Evolutionary conservation across 2,113 vertebrate genomes (phyloP), one percentile per base, ranked within the genome.

Genomic region (Smithornis capensis): DNA sequence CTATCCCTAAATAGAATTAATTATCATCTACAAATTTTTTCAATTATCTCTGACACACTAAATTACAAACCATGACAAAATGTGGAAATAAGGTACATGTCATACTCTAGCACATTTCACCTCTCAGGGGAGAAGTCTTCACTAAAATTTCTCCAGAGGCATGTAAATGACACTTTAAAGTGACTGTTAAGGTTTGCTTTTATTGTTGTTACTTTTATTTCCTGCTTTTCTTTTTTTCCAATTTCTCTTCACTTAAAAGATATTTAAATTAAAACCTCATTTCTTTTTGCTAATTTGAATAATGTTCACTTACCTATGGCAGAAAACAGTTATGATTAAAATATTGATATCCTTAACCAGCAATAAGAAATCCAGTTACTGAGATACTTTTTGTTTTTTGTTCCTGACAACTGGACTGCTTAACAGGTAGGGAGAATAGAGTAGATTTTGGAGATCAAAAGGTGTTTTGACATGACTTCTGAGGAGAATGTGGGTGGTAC

Each of bases 201-300:
- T 80, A 67, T 63, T 81, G 47, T 10, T 75, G 4, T 17, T 77
- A 14, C 16, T 80, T 69, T 84, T 53, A 19, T 44, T 19, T 27
- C 5, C 9, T 14, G 3, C 0, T 21, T 22, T 29, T 2, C 7
- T 2, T 25, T 40, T 37, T 27, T 33, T 23, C 2, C 0, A 12
- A 19, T 82, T 82, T 64, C 17, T 53, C 3, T 70, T 78, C 15
- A 74, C 3, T 42, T 45, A 47, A 82, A 90, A 74, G 3, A 11
- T 50, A 17, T 49, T 70, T 47, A 53, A 75, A 77, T 65, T 45
- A 92, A 83, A 44, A n/a, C 2, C 21, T 92, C 1, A 8, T 9
- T 49, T 79, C 1, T 68, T 89, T 87, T 27, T 56, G 6, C 5
- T 80, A 24, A 49, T 87, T 76, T 69, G 7, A 50, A 19, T 65